These are phyloP conservation scores for Drosophila arizonae DNA, from an alignment of 1,140 invertebrate species.

Conservation along the genomic window DNA sequence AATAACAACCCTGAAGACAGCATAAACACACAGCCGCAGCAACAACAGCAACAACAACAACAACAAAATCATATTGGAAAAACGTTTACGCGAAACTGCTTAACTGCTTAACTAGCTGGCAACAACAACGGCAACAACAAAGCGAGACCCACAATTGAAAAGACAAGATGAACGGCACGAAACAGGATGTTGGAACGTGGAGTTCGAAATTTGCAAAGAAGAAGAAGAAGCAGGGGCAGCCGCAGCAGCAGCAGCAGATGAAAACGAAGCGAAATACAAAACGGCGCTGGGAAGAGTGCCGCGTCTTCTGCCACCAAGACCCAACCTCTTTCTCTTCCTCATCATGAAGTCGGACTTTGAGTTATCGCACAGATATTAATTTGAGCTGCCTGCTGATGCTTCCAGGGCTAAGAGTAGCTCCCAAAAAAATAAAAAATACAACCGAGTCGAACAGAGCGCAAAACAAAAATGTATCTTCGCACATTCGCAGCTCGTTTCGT, in stretches of 20 bases:
- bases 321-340: slow-evolving; percentile 10
- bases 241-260: not conserved
- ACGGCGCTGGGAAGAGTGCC: slow-evolving; percentile 32
- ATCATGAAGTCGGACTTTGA: slow-evolving; percentile 63
- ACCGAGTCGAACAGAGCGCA: not conserved
- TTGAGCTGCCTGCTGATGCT: slow-evolving; percentile 77
- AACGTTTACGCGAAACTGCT: slow-evolving; percentile 79
- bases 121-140: slow-evolving; percentile 42
- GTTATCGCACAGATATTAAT: slow-evolving; percentile 78
- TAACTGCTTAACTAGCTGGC: slow-evolving; percentile 79
- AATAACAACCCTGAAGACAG: slow-evolving; percentile 79
- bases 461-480: slow-evolving; percentile 58
- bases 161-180: slow-evolving; percentile 80
- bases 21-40: slow-evolving; percentile 72
- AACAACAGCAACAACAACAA: slow-evolving; percentile 35
- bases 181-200: slow-evolving; percentile 79
- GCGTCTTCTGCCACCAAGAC: not conserved
- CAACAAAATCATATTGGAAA: slow-evolving; percentile 70
- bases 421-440: slow-evolving; percentile 29
- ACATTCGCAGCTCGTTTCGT: slow-evolving; percentile 76
- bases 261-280: slow-evolving; percentile 14
- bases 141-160: slow-evolving; percentile 70
- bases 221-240: not conserved
- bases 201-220: slow-evolving; percentile 72
- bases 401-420: slow-evolving; percentile 43